These are phyloP conservation scores for Mustelus asterias DNA, from an alignment of 2,113 vertebrate species.

Conservation along the genomic window DNA sequence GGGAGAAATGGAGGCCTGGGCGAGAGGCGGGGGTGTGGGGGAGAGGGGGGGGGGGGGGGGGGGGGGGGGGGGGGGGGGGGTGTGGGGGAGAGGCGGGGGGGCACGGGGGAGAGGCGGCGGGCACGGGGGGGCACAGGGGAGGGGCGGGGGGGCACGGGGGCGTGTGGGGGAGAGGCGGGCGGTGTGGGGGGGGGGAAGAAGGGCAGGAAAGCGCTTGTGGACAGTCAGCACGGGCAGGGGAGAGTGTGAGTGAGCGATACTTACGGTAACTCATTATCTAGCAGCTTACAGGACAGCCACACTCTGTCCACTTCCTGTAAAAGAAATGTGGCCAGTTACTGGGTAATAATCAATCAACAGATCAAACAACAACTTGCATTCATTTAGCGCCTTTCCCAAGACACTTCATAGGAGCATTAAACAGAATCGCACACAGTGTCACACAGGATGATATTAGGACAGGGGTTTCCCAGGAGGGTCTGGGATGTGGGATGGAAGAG, in stretches of 20 bases:
- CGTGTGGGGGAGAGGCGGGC: not conserved
- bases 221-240: no score
- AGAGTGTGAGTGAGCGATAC: slow-evolving; percentile 47
- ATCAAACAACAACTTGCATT: not conserved
- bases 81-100: not conserved
- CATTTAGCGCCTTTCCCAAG: not conserved
- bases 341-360: not conserved
- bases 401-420: not conserved
- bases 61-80: not conserved
- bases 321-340: not conserved
- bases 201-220: not conserved
- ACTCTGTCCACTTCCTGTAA: slow-evolving; percentile 87
- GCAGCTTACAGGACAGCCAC: slow-evolving; percentile 89
- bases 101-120: no score
- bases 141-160: slow-evolving; percentile 4
- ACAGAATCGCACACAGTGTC: not conserved
- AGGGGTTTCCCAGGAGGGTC: not conserved
- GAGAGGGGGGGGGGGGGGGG: not conserved
- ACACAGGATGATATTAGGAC: not conserved
- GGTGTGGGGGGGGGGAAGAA: not conserved
- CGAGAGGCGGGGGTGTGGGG: no score
- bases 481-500: not conserved
- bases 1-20: no score
- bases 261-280: slow-evolving; percentile 86
- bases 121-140: not conserved